These are phyloP conservation scores for Leucophenga varia DNA, from an alignment of 1,140 invertebrate genomes.

Conservation along the genomic window DNA sequence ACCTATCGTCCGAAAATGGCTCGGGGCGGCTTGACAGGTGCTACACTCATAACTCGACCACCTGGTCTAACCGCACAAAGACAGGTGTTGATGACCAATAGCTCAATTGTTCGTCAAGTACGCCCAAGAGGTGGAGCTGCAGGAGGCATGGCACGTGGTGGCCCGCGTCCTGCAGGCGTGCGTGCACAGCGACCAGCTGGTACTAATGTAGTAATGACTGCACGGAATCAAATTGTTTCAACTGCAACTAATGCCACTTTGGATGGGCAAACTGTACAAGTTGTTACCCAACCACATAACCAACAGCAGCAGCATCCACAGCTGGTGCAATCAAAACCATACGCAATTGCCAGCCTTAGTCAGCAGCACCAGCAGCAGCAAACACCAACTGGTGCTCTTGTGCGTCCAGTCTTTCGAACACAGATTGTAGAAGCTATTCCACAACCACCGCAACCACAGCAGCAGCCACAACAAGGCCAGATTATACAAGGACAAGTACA, in stretches of 20 bases:
- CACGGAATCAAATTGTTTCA: slow-evolving; percentile 9
- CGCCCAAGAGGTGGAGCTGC: slow-evolving; percentile 24
- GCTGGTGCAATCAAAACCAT: slow-evolving; percentile 26
- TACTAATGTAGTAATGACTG: slow-evolving; percentile 24
- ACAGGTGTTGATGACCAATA: slow-evolving; percentile 14
- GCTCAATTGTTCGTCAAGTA: slow-evolving; percentile 31
- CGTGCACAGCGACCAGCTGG: slow-evolving; percentile 21
- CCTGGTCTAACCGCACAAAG: no score
- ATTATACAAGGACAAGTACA: neutral
- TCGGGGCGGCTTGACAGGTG: no score
- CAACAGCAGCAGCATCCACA: slow-evolving; percentile 10
- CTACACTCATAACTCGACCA: no score
- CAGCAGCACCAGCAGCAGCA: slow-evolving; percentile 28
- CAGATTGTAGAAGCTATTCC: slow-evolving; percentile 24
- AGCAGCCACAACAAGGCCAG: slow-evolving; percentile 6
- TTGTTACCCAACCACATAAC: slow-evolving; percentile 15
- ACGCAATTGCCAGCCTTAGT: slow-evolving; percentile 34
- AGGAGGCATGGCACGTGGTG: slow-evolving; percentile 20
- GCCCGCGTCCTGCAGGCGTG: slow-evolving; percentile 27
- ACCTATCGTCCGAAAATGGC: no score
- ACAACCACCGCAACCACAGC: slow-evolving; percentile 11
- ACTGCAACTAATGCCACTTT: slow-evolving; percentile 6
- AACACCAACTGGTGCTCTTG: slow-evolving; percentile 4
- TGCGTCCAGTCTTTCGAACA: slow-evolving; percentile 27
- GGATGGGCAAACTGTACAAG: slow-evolving; percentile 34